Evolutionary conservation across 2,888 invertebrate species (phyloP).

Genomic region (Nezara viridula): DNA sequence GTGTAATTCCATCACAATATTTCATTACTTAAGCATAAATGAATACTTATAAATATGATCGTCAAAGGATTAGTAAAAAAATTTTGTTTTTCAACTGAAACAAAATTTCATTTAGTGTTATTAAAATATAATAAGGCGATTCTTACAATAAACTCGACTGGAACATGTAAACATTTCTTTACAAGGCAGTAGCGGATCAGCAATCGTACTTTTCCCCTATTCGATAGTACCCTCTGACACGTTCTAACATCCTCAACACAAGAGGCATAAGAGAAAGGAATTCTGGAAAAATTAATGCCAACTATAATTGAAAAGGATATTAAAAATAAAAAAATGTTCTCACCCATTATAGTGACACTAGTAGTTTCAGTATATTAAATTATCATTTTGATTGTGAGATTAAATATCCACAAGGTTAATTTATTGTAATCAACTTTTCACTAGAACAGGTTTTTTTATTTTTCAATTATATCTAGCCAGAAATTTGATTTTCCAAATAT

Average conservation of each 20-base stretch:
- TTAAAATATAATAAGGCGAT: not conserved
- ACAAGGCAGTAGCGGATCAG: constrained; percentile 72
- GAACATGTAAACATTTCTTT: constrained; percentile 72
- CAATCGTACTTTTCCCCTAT: constrained; percentile 70
- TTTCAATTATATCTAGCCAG: too few relatives aligned
- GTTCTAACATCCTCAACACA: constrained; percentile 70
- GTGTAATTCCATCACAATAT: too few relatives aligned
- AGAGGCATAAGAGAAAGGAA: constrained; percentile 69
- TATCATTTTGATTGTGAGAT: not conserved
- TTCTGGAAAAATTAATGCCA: constrained; percentile 66
- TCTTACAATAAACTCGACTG: constrained; percentile 72
- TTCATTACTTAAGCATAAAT: too few relatives aligned
- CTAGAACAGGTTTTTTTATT: too few relatives aligned
- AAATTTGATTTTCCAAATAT: too few relatives aligned
- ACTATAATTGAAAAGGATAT: not conserved
- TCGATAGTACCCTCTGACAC: constrained; percentile 69
- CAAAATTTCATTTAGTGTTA: too few relatives aligned
- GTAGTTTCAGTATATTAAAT: not conserved
- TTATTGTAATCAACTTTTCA: too few relatives aligned
- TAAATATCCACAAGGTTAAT: not conserved
- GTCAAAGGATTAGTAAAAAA: too few relatives aligned
- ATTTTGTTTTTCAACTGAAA: too few relatives aligned
- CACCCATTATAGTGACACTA: not conserved
- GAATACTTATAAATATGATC: too few relatives aligned
- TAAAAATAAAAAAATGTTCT: constrained; percentile 18